These are phyloP conservation scores for Bradypodion pumilum DNA, from an alignment of 2,797 vertebrate species.

Conservation along the genomic window DNA sequence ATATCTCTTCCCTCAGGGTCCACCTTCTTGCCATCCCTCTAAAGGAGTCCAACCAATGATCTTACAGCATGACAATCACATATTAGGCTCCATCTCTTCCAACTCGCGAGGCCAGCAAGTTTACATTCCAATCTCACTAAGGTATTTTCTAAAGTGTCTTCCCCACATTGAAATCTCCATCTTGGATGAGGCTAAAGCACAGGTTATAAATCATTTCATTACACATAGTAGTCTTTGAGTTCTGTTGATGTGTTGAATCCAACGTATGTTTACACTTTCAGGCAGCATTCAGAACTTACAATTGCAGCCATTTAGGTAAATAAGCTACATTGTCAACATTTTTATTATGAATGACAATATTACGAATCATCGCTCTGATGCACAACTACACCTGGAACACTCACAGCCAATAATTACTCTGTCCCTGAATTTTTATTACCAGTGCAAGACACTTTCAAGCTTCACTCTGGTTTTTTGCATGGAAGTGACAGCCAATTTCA, in stretches of 20 bases:
- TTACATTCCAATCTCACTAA: too few relatives aligned
- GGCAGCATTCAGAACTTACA: neutral
- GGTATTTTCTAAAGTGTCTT: too few relatives aligned
- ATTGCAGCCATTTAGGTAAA: neutral
- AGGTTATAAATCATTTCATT: too few relatives aligned
- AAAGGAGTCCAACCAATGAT: too few relatives aligned
- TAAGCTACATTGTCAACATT: neutral
- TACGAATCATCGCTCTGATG: neutral
- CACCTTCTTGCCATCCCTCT: too few relatives aligned
- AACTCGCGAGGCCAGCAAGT: too few relatives aligned
- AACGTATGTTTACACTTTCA: neutral
- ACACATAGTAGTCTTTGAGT: too few relatives aligned
- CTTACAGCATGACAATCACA: too few relatives aligned
- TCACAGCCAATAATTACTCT: neutral
- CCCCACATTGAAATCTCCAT: too few relatives aligned
- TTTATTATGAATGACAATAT: neutral
- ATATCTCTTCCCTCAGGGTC: too few relatives aligned
- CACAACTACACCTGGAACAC: neutral
- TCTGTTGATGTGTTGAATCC: neutral
- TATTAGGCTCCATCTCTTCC: too few relatives aligned
- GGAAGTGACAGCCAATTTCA: neutral
- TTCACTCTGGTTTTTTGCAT: neutral
- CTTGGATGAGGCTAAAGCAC: too few relatives aligned
- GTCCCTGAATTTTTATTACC: neutral
- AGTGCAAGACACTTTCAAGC: neutral